These are phyloP conservation scores for Callipepla squamata DNA, from an alignment of 2,113 vertebrate genomes.

Conservation along the genomic window DNA sequence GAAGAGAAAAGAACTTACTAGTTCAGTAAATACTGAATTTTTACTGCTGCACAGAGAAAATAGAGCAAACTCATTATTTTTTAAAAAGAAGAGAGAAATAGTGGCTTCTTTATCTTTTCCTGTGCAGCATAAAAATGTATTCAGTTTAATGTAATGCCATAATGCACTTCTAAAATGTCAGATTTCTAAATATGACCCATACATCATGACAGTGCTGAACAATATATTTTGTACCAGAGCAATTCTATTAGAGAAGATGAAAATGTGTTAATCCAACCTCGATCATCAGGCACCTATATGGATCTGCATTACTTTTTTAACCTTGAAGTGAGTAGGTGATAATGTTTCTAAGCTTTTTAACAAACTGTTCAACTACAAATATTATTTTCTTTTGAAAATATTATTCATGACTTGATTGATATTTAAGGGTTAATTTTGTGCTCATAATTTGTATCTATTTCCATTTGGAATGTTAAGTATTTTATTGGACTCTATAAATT, in stretches of 20 bases:
- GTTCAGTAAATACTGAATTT: not conserved
- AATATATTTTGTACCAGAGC: constrained; percentile 49
- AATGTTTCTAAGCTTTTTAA: not conserved
- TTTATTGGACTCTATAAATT: not conserved
- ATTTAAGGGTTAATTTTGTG: not conserved
- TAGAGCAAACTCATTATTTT: constrained; percentile 22
- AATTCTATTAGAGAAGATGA: constrained; percentile 50
- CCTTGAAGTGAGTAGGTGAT: constrained; percentile 40
- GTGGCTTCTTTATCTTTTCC: constrained; percentile 37
- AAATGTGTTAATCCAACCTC: constrained; percentile 64
- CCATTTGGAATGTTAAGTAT: not conserved
- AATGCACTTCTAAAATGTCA: constrained; percentile 47
- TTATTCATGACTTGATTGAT: not conserved
- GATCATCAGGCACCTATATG: constrained; percentile 27
- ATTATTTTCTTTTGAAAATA: not conserved
- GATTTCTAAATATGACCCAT: constrained; percentile 53
- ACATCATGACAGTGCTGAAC: constrained; percentile 49
- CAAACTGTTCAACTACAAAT: not conserved
- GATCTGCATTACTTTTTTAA: constrained; percentile 64
- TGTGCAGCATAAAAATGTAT: constrained; percentile 37
- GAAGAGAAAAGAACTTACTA: not conserved
- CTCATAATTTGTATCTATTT: not conserved
- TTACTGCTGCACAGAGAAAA: not conserved
- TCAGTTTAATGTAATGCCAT: constrained; percentile 46
- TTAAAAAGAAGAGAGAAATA: constrained; percentile 22